Evolutionary conservation across 1,140 invertebrate species (phyloP).

Genomic region (Hyles vespertilio): DNA sequence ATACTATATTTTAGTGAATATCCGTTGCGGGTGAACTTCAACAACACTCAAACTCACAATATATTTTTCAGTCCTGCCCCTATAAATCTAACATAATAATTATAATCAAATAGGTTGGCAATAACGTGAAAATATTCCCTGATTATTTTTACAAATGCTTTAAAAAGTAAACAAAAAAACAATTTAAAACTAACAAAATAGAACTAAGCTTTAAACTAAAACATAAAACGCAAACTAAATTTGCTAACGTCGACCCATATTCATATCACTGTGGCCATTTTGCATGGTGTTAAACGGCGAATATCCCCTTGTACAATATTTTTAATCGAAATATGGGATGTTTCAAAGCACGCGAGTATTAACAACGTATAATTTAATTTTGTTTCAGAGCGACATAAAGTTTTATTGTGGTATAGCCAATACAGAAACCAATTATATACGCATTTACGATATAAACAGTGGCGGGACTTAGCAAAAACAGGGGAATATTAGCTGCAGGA

Average conservation of each 20-base stretch:
- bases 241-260: too few species aligned
- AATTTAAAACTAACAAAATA: too few species aligned
- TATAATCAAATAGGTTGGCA: background rate
- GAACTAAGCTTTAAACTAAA: too few species aligned
- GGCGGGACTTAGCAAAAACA: slow-evolving; percentile 52
- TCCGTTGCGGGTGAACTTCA: background rate
- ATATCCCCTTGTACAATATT: too few species aligned
- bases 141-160: background rate
- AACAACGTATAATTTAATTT: slow-evolving; percentile 4
- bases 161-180: background rate
- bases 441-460: slow-evolving; percentile 53
- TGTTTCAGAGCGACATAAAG: slow-evolving; percentile 11
- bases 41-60: too few species aligned
- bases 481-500: slow-evolving; percentile 1
- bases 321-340: too few species aligned
- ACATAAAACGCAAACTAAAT: too few species aligned
- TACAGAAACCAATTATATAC: slow-evolving; percentile 45
- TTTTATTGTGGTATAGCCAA: slow-evolving; percentile 37
- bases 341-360: slow-evolving; percentile 8
- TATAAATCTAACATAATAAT: too few species aligned
- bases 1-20: background rate
- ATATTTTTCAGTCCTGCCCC: too few species aligned
- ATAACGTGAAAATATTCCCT: background rate
- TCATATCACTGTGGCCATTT: too few species aligned
- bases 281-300: too few species aligned